phyloP scores from a whole-genome alignment of 2,888 invertebrate species.

The Eugnorisma glareosa region DNA sequence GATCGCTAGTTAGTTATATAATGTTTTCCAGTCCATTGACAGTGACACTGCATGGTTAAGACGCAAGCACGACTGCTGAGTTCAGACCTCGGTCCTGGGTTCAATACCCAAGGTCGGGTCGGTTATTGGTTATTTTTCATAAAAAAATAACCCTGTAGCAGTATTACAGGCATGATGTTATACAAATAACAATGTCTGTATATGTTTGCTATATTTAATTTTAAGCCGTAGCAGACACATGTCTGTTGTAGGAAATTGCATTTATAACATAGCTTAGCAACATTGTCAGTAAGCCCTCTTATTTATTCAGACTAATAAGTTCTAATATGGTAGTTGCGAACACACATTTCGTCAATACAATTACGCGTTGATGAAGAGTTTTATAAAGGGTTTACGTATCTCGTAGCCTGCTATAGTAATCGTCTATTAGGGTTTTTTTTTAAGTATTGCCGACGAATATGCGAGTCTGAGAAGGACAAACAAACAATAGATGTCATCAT shows the following conservation, averaged over 20 bases:
- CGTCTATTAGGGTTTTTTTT: neutral
- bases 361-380: neutral
- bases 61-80: neutral
- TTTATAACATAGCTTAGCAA: constrained; percentile 21
- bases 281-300: neutral
- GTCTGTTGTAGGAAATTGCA: neutral
- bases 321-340: neutral
- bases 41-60: neutral
- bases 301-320: neutral
- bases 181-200: neutral
- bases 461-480: neutral
- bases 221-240: neutral
- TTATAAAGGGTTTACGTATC: neutral
- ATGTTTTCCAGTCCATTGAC: no score
- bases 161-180: neutral
- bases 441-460: neutral
- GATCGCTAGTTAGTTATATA: no score
- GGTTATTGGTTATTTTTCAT: no score
- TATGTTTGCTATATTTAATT: neutral
- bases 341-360: neutral
- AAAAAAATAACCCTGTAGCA: no score
- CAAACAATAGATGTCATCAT: neutral
- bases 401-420: neutral
- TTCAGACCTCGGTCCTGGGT: neutral
- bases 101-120: neutral